A percentile compares a stretch with the other conserved stretches of the same genome.
phyloP scores from a whole-genome alignment of 2,113 vertebrate genomes.

The Chionis minor region DNA sequence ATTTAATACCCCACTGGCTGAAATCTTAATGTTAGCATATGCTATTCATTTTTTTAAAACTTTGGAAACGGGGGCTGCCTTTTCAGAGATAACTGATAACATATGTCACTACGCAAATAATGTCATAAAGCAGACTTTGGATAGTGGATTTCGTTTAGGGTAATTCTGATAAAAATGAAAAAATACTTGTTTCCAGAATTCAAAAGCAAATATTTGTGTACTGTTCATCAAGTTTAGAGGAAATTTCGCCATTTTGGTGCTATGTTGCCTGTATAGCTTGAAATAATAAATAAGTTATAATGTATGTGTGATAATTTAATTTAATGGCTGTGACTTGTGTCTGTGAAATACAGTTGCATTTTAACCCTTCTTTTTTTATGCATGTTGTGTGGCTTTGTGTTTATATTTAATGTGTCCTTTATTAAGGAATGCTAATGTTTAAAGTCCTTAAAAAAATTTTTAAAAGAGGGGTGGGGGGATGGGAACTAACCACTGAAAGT shows the following conservation, averaged over 20 bases:
- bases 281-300: constrained; percentile 72
- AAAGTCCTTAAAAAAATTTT: neutral
- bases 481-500: constrained; percentile 20
- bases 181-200: constrained; percentile 6
- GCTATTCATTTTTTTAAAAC: constrained; percentile 4
- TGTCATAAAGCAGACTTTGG: neutral
- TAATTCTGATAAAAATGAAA: constrained; percentile 19
- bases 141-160: constrained; percentile 26
- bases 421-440: constrained; percentile 32
- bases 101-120: constrained; percentile 9
- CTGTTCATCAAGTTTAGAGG: neutral
- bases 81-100: neutral
- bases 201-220: neutral
- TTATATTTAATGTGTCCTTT: constrained; percentile 27
- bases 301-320: constrained; percentile 70
- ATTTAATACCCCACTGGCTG: constrained; percentile 14
- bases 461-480: neutral
- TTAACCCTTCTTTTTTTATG: constrained; percentile 57
- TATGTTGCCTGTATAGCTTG: constrained; percentile 62
- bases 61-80: neutral
- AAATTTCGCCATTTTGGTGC: constrained; percentile 37
- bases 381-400: constrained; percentile 65
- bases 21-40: constrained; percentile 22
- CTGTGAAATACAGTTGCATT: constrained; percentile 63
- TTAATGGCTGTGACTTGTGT: constrained; percentile 55